These are phyloP conservation scores for Oreochromis grahami DNA, from an alignment of 2,797 vertebrate genomes.

Conservation along the genomic window DNA sequence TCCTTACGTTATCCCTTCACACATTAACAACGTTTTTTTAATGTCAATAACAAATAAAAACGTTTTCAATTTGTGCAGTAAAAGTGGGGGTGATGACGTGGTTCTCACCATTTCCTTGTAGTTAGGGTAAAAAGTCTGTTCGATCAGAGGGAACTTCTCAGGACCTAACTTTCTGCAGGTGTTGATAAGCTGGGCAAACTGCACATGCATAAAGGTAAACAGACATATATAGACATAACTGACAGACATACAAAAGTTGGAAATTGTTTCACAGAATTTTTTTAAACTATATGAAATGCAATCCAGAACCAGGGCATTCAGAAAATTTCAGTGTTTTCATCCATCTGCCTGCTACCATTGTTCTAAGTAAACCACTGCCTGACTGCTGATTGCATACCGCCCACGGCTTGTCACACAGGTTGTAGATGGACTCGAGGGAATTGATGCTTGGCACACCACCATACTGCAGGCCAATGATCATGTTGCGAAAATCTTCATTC, in stretches of 20 bases:
- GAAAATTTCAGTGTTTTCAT: background rate
- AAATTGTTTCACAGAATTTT: background rate
- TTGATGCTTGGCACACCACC: conserved; percentile 90
- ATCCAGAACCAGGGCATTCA: background rate
- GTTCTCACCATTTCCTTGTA: conserved; percentile 96
- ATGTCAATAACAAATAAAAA: background rate
- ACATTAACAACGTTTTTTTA: background rate
- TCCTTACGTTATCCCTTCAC: background rate
- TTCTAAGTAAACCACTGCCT: background rate
- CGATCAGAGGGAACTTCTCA: conserved; percentile 95
- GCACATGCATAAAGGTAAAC: conserved; percentile 10
- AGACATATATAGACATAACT: background rate
- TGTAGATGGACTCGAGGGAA: conserved; percentile 94
- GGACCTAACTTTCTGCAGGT: conserved; percentile 87
- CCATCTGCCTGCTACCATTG: background rate
- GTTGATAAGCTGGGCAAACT: conserved; percentile 96
- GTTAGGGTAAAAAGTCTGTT: conserved; percentile 96
- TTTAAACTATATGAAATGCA: background rate
- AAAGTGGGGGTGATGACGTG: background rate
- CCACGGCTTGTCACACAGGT: conserved; percentile 98
- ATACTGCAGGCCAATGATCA: conserved; percentile 95
- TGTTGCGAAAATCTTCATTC: conserved; percentile 94
- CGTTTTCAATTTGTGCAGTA: background rate
- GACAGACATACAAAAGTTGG: background rate
- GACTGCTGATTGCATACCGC: conserved; percentile 79